Evolutionary conservation across 2,888 invertebrate genomes (phyloP).

Genomic region (Aricia artaxerxes): DNA sequence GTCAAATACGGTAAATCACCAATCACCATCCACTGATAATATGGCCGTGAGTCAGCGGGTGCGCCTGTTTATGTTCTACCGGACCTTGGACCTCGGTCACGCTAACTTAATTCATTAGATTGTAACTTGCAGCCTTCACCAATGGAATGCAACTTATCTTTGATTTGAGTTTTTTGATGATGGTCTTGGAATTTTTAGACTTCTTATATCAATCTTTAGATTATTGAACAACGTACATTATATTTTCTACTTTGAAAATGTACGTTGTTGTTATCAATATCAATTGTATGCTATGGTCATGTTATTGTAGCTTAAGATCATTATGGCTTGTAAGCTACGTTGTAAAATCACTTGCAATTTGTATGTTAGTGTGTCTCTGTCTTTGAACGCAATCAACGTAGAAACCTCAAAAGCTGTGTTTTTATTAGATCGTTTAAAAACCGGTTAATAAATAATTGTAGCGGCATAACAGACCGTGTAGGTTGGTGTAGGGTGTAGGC

Average conservation of each 20-base stretch:
- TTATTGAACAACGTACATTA: too few species aligned
- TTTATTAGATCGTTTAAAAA: neutral
- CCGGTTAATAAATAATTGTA: neutral
- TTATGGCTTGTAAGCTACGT: neutral
- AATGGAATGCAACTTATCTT: neutral
- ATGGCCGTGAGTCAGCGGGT: neutral
- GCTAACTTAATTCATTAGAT: slow-evolving; percentile 12
- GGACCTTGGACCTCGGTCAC: neutral
- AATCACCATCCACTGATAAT: neutral
- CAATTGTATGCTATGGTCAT: too few species aligned
- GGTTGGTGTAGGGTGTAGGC: neutral
- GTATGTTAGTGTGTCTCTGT: neutral
- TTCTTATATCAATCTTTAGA: neutral
- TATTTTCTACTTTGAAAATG: too few species aligned
- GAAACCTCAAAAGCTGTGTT: neutral
- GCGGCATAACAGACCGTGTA: neutral
- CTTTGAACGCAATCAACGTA: neutral
- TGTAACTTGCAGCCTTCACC: neutral
- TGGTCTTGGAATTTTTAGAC: neutral
- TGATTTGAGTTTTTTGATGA: neutral
- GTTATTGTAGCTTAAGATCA: too few species aligned
- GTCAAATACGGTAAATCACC: neutral
- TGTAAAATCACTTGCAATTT: neutral
- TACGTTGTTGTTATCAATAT: too few species aligned
- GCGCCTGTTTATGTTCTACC: neutral